Conservation (phyloP, 1,140 invertebrate species). For the Pollicipes pollicipes region DNA sequence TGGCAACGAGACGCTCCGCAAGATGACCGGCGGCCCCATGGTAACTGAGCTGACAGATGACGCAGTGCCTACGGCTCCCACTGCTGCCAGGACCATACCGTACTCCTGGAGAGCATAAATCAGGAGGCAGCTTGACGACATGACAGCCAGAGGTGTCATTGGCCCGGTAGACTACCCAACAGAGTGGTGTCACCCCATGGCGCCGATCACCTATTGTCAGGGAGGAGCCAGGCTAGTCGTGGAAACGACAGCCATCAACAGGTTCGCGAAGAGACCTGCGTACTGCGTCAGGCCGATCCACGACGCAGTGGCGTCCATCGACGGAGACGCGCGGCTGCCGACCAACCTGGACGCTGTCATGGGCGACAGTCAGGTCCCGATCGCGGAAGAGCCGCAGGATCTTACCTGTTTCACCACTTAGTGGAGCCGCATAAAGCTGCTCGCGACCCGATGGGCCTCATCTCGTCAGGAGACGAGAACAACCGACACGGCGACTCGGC, state of each 20-base stretch:
- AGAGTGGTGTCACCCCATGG: slow-evolving; percentile 13
- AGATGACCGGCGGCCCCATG: slow-evolving; percentile 11
- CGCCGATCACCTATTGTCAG: slow-evolving; percentile 11
- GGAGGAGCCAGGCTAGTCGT: slow-evolving; percentile 13
- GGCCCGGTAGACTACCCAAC: slow-evolving; percentile 8
- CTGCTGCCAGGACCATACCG: slow-evolving; percentile 8
- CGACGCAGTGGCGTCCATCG: slow-evolving; percentile 14
- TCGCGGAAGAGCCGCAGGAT: slow-evolving; percentile 18
- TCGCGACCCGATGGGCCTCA: slow-evolving; percentile 15
- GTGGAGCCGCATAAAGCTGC: slow-evolving; percentile 15
- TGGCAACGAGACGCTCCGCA: background rate
- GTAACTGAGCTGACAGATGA: background rate
- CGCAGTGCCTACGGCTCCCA: background rate
- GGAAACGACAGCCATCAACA: slow-evolving; percentile 20
- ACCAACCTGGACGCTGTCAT: slow-evolving; percentile 21
- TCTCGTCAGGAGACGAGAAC: slow-evolving; percentile 18
- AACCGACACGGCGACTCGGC: slow-evolving; percentile 16
- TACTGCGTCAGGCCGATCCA: slow-evolving; percentile 20
- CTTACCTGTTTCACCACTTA: slow-evolving; percentile 22
- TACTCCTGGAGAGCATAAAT: slow-evolving; percentile 6
- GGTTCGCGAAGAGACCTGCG: slow-evolving; percentile 18
- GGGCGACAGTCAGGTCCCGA: slow-evolving; percentile 22
- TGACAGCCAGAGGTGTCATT: slow-evolving; percentile 8
- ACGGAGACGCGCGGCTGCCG: slow-evolving; percentile 10
- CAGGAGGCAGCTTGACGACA: slow-evolving; percentile 9